These are phyloP conservation scores for Troides aeacus DNA, from an alignment of 2,888 invertebrate genomes.

Conservation along the genomic window DNA sequence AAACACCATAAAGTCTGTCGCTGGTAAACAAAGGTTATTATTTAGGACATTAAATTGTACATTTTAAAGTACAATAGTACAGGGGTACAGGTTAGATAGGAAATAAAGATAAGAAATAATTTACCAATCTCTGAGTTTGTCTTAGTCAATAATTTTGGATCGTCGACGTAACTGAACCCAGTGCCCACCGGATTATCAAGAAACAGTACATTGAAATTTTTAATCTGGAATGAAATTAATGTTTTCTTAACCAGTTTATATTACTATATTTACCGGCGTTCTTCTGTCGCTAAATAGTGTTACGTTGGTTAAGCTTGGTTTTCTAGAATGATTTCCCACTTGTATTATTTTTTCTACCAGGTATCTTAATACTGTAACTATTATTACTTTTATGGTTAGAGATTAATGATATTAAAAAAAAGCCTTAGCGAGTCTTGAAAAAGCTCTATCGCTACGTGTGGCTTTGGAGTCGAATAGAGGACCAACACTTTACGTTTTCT, in stretches of 20 bases:
- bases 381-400: too few species aligned
- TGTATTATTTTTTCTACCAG: too few species aligned
- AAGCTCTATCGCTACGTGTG: too few species aligned
- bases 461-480: too few species aligned
- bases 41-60: neutral
- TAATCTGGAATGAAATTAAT: constrained; percentile 74
- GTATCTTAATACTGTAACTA: too few species aligned
- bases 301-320: too few species aligned
- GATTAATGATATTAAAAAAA: too few species aligned
- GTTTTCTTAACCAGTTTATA: neutral
- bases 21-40: neutral
- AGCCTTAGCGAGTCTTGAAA: too few species aligned
- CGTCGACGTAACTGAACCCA: constrained; percentile 90
- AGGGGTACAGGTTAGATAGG: neutral
- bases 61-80: too few species aligned
- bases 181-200: constrained; percentile 95
- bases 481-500: too few species aligned
- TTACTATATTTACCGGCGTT: neutral
- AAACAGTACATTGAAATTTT: constrained; percentile 90
- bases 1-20: neutral
- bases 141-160: constrained; percentile 34
- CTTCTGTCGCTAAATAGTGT: too few species aligned
- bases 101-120: neutral
- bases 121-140: neutral
- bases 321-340: too few species aligned